phyloP scores from a whole-genome alignment of 2,888 invertebrate genomes.

The Epirrita christyi region DNA sequence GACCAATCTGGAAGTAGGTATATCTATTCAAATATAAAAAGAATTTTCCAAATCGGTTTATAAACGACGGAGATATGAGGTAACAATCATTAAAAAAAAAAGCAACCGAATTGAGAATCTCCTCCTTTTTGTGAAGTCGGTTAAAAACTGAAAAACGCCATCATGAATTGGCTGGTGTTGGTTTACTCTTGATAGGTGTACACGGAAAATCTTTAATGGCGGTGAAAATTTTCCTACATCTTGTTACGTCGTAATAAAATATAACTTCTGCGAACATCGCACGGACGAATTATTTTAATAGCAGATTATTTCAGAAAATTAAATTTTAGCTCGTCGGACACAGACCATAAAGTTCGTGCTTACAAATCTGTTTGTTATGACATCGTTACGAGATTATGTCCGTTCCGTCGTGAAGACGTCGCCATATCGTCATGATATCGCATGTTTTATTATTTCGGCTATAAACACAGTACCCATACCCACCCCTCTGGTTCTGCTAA shows the following conservation, averaged over 20 bases:
- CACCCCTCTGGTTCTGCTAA: slow-evolving; percentile 51
- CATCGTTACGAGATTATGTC: slow-evolving; percentile 84
- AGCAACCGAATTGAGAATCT: too few species aligned
- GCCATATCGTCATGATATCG: slow-evolving; percentile 72
- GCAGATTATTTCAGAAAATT: slow-evolving; percentile 84
- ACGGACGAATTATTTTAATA: slow-evolving; percentile 82
- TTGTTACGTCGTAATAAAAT: slow-evolving; percentile 55
- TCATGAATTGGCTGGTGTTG: too few species aligned
- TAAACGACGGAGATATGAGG: too few species aligned
- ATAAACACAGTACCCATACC: slow-evolving; percentile 57
- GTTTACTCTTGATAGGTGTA: too few species aligned
- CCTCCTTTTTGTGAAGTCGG: too few species aligned
- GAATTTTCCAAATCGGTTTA: too few species aligned
- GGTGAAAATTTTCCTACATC: slow-evolving; percentile 11
- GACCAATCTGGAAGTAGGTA: too few species aligned
- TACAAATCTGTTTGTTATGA: slow-evolving; percentile 85
- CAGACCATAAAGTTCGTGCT: slow-evolving; percentile 83
- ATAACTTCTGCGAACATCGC: slow-evolving; percentile 59
- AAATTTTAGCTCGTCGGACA: slow-evolving; percentile 84
- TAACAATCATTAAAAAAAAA: too few species aligned
- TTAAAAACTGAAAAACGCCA: too few species aligned
- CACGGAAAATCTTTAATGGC: not conserved
- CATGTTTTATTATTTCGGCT: slow-evolving; percentile 79
- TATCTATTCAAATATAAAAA: too few species aligned
- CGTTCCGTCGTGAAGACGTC: slow-evolving; percentile 77